These are phyloP conservation scores for Drepana arcuata DNA, from an alignment of 1,140 invertebrate genomes.

Conservation along the genomic window DNA sequence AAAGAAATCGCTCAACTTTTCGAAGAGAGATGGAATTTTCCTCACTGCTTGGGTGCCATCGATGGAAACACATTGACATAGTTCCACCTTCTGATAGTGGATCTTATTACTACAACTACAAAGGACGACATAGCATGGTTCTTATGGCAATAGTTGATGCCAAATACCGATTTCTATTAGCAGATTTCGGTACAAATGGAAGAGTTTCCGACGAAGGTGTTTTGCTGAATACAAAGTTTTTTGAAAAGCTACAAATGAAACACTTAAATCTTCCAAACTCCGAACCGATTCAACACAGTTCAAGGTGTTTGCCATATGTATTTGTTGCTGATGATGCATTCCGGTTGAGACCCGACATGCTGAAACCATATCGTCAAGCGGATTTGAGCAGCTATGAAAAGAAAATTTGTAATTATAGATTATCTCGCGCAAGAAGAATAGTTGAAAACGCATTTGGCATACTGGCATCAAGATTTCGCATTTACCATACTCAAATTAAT, in stretches of 20 bases:
- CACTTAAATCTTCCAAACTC: conserved; percentile 11
- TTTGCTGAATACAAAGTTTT: conserved; percentile 11
- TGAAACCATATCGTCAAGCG: conserved; percentile 33
- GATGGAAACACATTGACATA: conserved; percentile 38
- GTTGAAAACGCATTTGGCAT: conserved; percentile 16
- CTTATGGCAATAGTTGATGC: conserved; percentile 27
- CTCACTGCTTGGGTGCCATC: neutral
- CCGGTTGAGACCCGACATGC: conserved; percentile 28
- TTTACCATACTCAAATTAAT: conserved; percentile 15
- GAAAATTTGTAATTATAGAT: conserved; percentile 11
- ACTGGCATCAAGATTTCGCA: conserved; percentile 9
- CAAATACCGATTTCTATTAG: conserved; percentile 13
- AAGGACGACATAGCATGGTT: neutral
- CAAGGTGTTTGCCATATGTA: conserved; percentile 23
- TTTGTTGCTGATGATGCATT: conserved; percentile 59
- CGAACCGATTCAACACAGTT: conserved; percentile 6
- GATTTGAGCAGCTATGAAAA: conserved; percentile 5
- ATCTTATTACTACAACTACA: conserved; percentile 1
- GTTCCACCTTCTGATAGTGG: conserved; percentile 23
- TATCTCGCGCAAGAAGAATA: conserved; percentile 10
- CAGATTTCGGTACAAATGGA: conserved; percentile 10
- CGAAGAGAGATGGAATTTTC: neutral
- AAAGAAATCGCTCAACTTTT: conserved; percentile 20
- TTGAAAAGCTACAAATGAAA: conserved; percentile 8
- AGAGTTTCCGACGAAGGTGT: conserved; percentile 16